Percentiles rank a stretch among this genome's conserved stretches.
phyloP scores from a whole-genome alignment of 2,888 invertebrate species.

The Ochropleura plecta region DNA sequence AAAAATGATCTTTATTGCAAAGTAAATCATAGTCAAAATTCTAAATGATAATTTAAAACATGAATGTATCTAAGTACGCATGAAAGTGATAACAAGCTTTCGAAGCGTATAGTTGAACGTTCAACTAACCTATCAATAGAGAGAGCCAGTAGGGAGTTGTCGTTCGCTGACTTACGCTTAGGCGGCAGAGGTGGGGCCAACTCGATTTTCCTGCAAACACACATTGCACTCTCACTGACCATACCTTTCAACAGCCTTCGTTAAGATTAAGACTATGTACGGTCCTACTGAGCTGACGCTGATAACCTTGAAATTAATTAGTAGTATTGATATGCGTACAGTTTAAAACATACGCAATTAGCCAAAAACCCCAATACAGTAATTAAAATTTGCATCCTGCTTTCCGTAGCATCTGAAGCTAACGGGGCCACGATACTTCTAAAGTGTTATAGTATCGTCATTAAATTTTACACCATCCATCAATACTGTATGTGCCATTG shows the following conservation, averaged over 20 bases:
- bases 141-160: constrained; percentile 89
- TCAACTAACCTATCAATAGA: constrained; percentile 91
- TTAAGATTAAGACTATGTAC: constrained; percentile 9
- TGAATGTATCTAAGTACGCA: constrained; percentile 37
- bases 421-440: constrained; percentile 45
- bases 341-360: constrained; percentile 22
- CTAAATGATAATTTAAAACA: constrained; percentile 21
- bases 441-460: constrained; percentile 60
- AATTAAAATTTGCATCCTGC: constrained; percentile 19
- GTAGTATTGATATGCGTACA: constrained; percentile 2
- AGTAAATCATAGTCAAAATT: constrained; percentile 8
- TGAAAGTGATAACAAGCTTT: constrained; percentile 50
- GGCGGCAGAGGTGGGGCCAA: constrained; percentile 95
- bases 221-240: constrained; percentile 74
- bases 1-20: constrained; percentile 27
- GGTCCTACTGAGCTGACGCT: neutral
- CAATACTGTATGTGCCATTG: constrained; percentile 57
- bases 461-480: constrained; percentile 61
- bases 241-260: constrained; percentile 47
- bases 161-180: constrained; percentile 92
- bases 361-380: constrained; percentile 39
- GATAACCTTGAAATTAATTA: constrained; percentile 20
- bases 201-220: constrained; percentile 90
- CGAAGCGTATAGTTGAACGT: constrained; percentile 39
- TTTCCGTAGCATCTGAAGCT: constrained; percentile 12